A percentile compares a stretch with the other conserved stretches of the same genome.
These are phyloP conservation scores for Oryzias curvinotus DNA, from an alignment of 2,113 vertebrate genomes.

Conservation along the genomic window DNA sequence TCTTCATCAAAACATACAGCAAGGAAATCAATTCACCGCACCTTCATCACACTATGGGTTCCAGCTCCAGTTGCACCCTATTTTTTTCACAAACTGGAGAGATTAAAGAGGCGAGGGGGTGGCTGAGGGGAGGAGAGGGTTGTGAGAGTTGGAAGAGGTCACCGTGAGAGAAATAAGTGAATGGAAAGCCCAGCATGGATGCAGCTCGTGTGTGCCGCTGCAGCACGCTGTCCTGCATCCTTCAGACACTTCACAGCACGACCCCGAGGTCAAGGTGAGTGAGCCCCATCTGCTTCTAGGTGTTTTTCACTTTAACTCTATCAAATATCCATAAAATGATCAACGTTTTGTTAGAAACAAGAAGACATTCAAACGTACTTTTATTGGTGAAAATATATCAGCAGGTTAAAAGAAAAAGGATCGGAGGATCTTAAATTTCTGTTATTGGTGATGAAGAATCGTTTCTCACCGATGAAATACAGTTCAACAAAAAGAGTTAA, in stretches of 20 bases:
- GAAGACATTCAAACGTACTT: too few relatives aligned
- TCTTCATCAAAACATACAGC: constrained; percentile 25
- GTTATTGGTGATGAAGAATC: too few relatives aligned
- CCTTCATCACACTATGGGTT: too few relatives aligned
- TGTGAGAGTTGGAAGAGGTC: constrained; percentile 43
- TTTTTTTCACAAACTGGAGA: constrained; percentile 1
- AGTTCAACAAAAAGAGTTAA: too few relatives aligned
- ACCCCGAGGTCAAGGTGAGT: constrained; percentile 41
- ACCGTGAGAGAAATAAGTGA: constrained; percentile 26
- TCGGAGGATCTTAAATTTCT: too few relatives aligned
- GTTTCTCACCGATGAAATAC: too few relatives aligned
- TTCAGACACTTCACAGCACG: constrained; percentile 44
- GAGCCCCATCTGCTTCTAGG: not conserved
- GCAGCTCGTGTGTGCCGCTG: constrained; percentile 32
- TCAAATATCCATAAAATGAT: too few relatives aligned
- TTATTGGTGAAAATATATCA: too few relatives aligned
- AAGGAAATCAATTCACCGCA: constrained; percentile 11
- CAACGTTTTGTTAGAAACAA: too few relatives aligned
- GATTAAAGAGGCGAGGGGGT: constrained; percentile 17
- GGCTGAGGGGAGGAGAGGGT: constrained; percentile 31
- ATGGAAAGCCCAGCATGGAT: constrained; percentile 46
- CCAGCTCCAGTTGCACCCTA: too few relatives aligned
- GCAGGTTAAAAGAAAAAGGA: too few relatives aligned
- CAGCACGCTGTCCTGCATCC: constrained; percentile 48
- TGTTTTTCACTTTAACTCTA: too few relatives aligned